Evolutionary conservation across 2,888 invertebrate genomes (phyloP), one percentile per base, ranked within the genome.

Genomic region (Acanthacorydalis orientalis): DNA sequence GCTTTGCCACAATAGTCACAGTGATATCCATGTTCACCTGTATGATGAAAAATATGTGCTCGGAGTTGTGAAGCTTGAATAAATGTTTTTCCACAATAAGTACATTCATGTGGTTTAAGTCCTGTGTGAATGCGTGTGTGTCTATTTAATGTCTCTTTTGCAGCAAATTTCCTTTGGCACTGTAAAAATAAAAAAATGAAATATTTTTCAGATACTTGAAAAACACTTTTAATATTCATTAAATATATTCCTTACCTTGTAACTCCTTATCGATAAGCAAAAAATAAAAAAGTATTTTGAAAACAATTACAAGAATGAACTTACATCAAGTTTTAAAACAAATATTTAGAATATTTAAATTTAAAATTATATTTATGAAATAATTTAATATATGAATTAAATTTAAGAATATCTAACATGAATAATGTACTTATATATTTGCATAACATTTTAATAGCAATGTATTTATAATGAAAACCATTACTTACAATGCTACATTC

Each of bases 51-150:
- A 52, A 83, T 67, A 60, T 90, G 90, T 7, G 82, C 80, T 53
- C 80, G 74, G 34, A 90, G 67, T 60, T 89, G 89, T 7, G 80
- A 75, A 9, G 82, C 79, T 64, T 86, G 90, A 49, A 90, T 90
- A 63, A 87, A 90, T n/a, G 83, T 77, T 60, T 79, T 80, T 9
- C 74, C 75, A 59, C 90, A 90, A 55, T 74, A 70, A 40, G 70
- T 62, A 59, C 85, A 86, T 50, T 68, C 64, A 53, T 73, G 74
- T 1, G 75, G 75, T 56, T 73, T 73, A 52, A 73, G 70, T 1
- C 75, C 75, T 1, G 74, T 73, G 51, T 75, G 72, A 52, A 56
- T 72, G 53, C 64, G 60, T 40, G 61, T 54, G 48, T 68, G 67
- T 12, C 67, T 57, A 60, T 68, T 58, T 44, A 64, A 54, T 54